Base-by-base conservation (phyloP, 2,113 vertebrate genomes). In the Nasalis larvatus region DNA sequence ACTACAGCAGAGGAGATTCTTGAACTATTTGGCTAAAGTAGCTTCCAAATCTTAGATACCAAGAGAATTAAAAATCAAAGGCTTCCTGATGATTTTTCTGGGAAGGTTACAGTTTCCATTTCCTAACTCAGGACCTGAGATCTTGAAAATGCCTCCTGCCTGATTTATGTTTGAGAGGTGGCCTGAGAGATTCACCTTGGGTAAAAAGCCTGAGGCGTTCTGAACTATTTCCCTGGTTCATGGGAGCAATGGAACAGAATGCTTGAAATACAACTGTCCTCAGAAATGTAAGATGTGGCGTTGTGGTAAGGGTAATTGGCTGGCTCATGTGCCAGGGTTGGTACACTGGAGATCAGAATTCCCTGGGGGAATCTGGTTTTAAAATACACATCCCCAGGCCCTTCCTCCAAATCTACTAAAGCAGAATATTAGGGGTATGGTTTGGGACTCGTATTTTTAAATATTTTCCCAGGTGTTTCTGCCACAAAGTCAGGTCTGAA, bases 21-120 rank as follows among this genome's bases (percentile, higher is more conserved):
- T 88, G 58, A 78, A 66, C 63, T 42, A 45, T 25, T 78, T 3
- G 6, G 54, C n/a, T 77, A 71, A 63, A 9, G 20, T 14, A 42
- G 66, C 45, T 84, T 63, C 69, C 32, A 23, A 88, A 82, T 35
- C 42, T 96, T 76, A 71, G 86, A 49, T 84, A 76, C 21, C 25
- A 42, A 85, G 71, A 94, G 4, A 82, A 89, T n/a, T 82, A 63
- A 93, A 89, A 86, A 74, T 32, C 82, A 80, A 95, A 56, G 42
- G 17, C 12, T 13, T 68, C 8, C 0, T 42, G 42, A 90, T 37
- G 69, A 27, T 49, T 86, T 56, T 45, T 18, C 32, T 86, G 52
- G 56, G 8, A 42, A 83, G 52, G 17, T 11, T 14, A 1, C 2
- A 35, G 68, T 74, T 58, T 66, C 42, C 17, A 2, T 25, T 77